Evolutionary conservation across 2,113 vertebrate genomes (phyloP).

Genomic region (Carlito syrichta): DNA sequence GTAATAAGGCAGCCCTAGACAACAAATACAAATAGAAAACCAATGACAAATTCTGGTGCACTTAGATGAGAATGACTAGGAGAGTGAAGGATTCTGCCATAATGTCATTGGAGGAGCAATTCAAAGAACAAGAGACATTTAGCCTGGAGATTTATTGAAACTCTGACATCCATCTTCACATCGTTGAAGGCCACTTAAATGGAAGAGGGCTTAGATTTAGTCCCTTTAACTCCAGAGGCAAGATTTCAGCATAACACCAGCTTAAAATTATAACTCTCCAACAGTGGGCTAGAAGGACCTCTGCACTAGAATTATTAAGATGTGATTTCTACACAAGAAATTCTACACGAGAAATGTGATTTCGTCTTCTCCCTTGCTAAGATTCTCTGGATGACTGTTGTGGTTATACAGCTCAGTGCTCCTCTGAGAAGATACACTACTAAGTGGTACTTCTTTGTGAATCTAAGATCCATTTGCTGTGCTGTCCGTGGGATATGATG

Average conservation of each 20-base stretch:
- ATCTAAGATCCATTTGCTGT: not conserved
- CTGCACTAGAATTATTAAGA: not conserved
- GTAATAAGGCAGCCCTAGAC: not conserved
- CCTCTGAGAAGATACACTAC: not conserved
- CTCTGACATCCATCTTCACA: not conserved
- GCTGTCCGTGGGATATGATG: not conserved
- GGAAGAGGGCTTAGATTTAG: not conserved
- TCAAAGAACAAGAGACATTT: not conserved
- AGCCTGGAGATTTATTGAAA: not conserved
- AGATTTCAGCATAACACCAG: constrained; percentile 3
- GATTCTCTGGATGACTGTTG: not conserved
- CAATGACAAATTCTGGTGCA: not conserved
- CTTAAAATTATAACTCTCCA: not conserved
- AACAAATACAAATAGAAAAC: too few relatives aligned
- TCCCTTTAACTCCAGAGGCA: not conserved
- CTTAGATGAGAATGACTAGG: not conserved
- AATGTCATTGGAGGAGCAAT: too few relatives aligned
- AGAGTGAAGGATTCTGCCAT: not conserved
- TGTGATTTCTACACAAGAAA: not conserved
- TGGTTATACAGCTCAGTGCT: not conserved
- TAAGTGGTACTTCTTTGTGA: not conserved
- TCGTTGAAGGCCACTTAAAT: not conserved
- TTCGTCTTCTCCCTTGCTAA: not conserved
- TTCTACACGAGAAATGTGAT: not conserved
- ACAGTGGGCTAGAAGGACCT: not conserved